Conservation (phyloP, 1,140 invertebrate genomes). For the Drosophila rufa region DNA sequence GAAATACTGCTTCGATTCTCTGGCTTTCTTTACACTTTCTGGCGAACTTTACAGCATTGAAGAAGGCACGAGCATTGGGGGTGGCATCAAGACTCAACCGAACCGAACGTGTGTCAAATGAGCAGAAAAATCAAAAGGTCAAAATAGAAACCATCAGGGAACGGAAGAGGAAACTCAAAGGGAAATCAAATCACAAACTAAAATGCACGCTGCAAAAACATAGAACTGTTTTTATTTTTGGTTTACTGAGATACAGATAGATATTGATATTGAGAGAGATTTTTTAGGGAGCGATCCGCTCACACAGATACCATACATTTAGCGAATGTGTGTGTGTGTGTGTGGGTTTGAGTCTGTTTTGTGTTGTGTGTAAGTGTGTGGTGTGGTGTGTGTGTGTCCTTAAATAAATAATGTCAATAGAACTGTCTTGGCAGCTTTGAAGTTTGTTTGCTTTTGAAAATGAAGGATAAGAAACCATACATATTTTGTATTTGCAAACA, state of each 20-base stretch:
- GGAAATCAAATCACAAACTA: slow-evolving; percentile 50
- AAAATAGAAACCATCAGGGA: slow-evolving; percentile 45
- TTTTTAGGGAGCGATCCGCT: slow-evolving; percentile 46
- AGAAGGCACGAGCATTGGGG: slow-evolving; percentile 51
- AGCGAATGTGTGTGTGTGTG: slow-evolving; percentile 50
- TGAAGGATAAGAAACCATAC: slow-evolving; percentile 65
- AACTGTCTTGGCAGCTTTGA: slow-evolving; percentile 48
- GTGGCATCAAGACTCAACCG: slow-evolving; percentile 58
- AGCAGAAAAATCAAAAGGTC: slow-evolving; percentile 64
- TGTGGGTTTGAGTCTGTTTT: slow-evolving; percentile 29
- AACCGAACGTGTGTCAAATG: slow-evolving; percentile 61
- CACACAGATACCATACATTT: slow-evolving; percentile 72
- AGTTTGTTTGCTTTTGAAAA: slow-evolving; percentile 63
- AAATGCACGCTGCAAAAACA: slow-evolving; percentile 71
- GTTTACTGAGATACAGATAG: slow-evolving; percentile 36
- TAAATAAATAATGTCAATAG: slow-evolving; percentile 34
- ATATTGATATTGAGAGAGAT: slow-evolving; percentile 32
- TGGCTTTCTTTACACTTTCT: slow-evolving; percentile 57
- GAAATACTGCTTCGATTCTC: slow-evolving; percentile 44
- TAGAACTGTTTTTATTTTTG: slow-evolving; percentile 37
- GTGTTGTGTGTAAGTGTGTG: slow-evolving; percentile 34
- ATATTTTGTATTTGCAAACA: slow-evolving; percentile 79
- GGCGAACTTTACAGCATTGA: slow-evolving; percentile 58
- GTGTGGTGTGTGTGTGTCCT: slow-evolving; percentile 36
- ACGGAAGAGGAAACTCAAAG: slow-evolving; percentile 39